Evolutionary conservation across 2,888 invertebrate genomes (phyloP).

Genomic region (Aromia moschata): DNA sequence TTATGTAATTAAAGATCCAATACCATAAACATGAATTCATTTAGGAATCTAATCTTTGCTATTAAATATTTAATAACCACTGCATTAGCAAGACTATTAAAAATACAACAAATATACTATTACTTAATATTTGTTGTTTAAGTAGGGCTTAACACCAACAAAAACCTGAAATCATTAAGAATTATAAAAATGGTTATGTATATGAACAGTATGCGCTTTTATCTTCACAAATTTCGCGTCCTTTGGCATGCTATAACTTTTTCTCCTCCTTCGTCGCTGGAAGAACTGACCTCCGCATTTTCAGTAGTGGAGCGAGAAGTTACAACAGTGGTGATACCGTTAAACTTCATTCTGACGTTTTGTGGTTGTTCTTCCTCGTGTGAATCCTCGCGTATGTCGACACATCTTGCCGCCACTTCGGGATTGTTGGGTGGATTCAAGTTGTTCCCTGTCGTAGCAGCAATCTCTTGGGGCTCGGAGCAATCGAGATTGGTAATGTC

Average conservation of each 20-base stretch:
- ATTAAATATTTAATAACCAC: too few species aligned
- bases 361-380: conserved; percentile 9
- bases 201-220: conserved; percentile 29
- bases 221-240: conserved; percentile 24
- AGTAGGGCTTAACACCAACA: too few species aligned
- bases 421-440: neutral
- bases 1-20: too few species aligned
- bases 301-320: conserved; percentile 16
- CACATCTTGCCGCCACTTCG: neutral
- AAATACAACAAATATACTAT: too few species aligned
- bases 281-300: neutral
- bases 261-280: neutral
- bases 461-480: conserved; percentile 13
- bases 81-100: too few species aligned
- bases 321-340: conserved; percentile 17
- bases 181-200: conserved; percentile 31
- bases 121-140: too few species aligned
- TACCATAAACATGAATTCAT: too few species aligned
- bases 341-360: conserved; percentile 12
- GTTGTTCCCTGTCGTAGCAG: conserved; percentile 9
- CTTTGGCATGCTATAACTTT: too few species aligned
- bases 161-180: too few species aligned
- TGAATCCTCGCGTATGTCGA: neutral
- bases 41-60: too few species aligned
- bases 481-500: conserved; percentile 5